Percentiles rank a stretch among this genome's conserved stretches.
These are phyloP conservation scores for Meghimatium bilineatum DNA, from an alignment of 2,888 invertebrate genomes.

Conservation along the genomic window DNA sequence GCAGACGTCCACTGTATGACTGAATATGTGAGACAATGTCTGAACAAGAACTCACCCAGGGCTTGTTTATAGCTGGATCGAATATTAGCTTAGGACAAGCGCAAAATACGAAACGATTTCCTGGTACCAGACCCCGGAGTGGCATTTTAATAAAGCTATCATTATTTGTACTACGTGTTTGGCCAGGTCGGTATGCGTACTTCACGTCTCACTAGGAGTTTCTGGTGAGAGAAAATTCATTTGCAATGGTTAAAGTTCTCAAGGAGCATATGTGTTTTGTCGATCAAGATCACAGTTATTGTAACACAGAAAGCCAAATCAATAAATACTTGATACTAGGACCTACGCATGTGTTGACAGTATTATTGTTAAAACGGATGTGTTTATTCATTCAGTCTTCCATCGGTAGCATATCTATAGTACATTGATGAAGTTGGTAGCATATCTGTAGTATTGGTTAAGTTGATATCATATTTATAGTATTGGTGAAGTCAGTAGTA, in stretches of 20 bases:
- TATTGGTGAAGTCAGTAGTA: no score
- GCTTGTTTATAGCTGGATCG: background rate
- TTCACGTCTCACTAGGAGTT: background rate
- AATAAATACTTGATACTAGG: no score
- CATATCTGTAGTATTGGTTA: no score
- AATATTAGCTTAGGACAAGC: background rate
- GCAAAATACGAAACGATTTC: background rate
- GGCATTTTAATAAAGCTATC: constrained; percentile 7
- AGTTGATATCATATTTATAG: no score
- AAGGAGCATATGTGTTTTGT: no score
- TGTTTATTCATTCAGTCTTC: no score
- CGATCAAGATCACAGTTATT: no score
- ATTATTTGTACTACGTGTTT: background rate
- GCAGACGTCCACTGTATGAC: background rate
- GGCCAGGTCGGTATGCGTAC: background rate
- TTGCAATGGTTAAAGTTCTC: background rate
- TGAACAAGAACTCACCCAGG: background rate
- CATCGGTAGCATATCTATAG: no score
- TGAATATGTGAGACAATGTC: background rate
- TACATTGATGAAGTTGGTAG: no score
- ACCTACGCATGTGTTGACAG: no score
- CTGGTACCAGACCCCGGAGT: background rate
- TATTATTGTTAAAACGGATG: no score
- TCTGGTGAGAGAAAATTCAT: background rate
- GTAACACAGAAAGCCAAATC: no score